phyloP scores from a whole-genome alignment of 1,140 invertebrate genomes.

The Trichonephila clavata region DNA sequence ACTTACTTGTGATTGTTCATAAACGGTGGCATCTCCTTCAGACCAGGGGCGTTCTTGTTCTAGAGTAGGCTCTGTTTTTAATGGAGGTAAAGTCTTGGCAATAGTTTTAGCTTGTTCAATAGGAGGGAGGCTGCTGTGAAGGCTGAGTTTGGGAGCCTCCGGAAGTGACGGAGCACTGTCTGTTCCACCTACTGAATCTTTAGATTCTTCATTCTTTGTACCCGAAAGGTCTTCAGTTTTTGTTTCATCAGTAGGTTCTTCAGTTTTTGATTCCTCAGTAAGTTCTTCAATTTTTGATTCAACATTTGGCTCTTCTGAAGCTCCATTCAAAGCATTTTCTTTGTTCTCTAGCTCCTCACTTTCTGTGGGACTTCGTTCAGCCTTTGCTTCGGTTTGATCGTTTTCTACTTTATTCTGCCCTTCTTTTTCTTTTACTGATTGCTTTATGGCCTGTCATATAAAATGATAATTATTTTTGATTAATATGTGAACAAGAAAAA shows the following conservation, averaged over 20 bases:
- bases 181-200: neutral
- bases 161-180: neutral
- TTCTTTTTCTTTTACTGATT: constrained; percentile 45
- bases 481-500: too few species aligned
- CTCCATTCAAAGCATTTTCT: neutral
- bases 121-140: neutral
- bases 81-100: constrained; percentile 19
- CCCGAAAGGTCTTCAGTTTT: neutral
- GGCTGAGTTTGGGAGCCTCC: neutral
- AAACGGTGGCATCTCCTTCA: constrained; percentile 52
- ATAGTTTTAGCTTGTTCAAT: neutral
- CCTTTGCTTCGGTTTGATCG: neutral
- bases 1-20: constrained; percentile 47
- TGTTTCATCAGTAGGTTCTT: neutral
- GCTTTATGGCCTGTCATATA: constrained; percentile 38
- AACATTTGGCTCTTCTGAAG: neutral
- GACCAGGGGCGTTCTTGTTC: constrained; percentile 49
- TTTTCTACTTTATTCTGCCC: neutral
- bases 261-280: neutral
- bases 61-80: neutral
- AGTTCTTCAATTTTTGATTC: neutral
- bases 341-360: neutral
- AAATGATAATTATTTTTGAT: neutral
- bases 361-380: neutral
- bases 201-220: neutral